Percentiles rank a stretch among this genome's conserved stretches.
phyloP scores from a whole-genome alignment of 1,140 invertebrate species.

The Camponotus floridanus region DNA sequence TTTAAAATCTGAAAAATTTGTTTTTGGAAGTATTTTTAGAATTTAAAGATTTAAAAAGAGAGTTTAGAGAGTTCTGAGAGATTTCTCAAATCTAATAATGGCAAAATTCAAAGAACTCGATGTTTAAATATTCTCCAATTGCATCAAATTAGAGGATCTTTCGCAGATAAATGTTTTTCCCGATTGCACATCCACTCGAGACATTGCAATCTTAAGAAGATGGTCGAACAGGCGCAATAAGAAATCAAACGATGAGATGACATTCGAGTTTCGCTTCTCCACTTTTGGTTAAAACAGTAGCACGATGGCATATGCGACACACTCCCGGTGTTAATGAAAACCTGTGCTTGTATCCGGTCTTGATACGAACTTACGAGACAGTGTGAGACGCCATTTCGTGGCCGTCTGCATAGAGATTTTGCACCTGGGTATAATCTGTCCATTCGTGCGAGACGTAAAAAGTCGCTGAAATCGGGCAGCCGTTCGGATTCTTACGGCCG shows the following conservation, averaged over 20 bases:
- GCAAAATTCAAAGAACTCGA: background rate
- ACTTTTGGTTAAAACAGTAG: slow-evolving; percentile 39
- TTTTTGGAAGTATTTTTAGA: background rate
- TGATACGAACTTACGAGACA: slow-evolving; percentile 94
- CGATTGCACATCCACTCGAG: background rate
- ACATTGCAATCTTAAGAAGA: background rate
- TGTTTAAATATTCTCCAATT: background rate
- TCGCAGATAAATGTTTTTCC: background rate
- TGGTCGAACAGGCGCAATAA: slow-evolving; percentile 1
- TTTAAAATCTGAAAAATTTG: background rate
- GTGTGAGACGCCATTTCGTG: slow-evolving; percentile 99
- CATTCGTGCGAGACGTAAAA: slow-evolving; percentile 99
- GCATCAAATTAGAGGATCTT: slow-evolving; percentile 45
- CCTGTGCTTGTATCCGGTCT: background rate
- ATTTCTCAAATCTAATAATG: background rate
- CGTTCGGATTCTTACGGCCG: slow-evolving; percentile 96
- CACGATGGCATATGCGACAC: slow-evolving; percentile 20
- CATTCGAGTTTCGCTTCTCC: slow-evolving; percentile 42
- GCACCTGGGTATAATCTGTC: slow-evolving; percentile 99
- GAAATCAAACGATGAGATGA: slow-evolving; percentile 57
- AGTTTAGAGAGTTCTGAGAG: background rate
- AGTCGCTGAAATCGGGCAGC: slow-evolving; percentile 97
- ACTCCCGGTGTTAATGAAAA: slow-evolving; percentile 28
- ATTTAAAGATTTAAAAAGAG: slow-evolving; percentile 5
- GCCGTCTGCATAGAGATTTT: slow-evolving; percentile 96